A percentile compares a stretch with the other conserved stretches of the same genome.
Conservation (phyloP, 2,797 vertebrate genomes). For the Ambastaia sidthimunki region DNA sequence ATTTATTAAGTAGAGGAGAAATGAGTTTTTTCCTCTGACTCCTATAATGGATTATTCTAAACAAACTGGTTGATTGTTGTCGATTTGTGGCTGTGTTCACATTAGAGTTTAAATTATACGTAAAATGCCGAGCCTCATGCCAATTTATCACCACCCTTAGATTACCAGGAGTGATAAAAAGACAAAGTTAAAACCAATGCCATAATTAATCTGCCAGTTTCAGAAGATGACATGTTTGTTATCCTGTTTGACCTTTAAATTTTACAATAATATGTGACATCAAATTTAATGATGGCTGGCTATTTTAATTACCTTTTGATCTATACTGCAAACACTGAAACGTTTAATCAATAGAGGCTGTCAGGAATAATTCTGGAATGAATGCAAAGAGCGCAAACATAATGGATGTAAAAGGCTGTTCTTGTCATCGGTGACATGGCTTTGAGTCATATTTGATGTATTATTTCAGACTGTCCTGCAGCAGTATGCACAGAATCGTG, state of each 20-base stretch:
- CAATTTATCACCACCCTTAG: slow-evolving; percentile 18
- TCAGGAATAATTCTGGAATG: slow-evolving; percentile 77
- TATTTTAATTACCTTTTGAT: slow-evolving; percentile 83
- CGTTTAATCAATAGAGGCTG: slow-evolving; percentile 77
- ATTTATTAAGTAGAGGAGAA: background rate
- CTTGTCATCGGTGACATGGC: slow-evolving; percentile 20
- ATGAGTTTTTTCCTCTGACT: background rate
- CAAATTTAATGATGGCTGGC: slow-evolving; percentile 74
- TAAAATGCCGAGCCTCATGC: background rate
- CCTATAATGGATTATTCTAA: background rate
- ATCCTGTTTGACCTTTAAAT: slow-evolving; percentile 75
- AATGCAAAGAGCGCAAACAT: slow-evolving; percentile 62
- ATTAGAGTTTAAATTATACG: background rate
- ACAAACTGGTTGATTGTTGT: slow-evolving; percentile 1
- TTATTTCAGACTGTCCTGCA: slow-evolving; percentile 38
- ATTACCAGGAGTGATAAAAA: background rate
- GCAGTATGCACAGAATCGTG: slow-evolving; percentile 16
- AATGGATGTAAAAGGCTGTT: slow-evolving; percentile 14
- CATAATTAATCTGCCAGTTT: slow-evolving; percentile 52
- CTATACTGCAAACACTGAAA: slow-evolving; percentile 81
- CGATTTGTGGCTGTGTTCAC: slow-evolving; percentile 7
- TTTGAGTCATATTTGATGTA: slow-evolving; percentile 20
- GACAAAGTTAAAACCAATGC: slow-evolving; percentile 19
- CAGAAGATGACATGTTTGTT: slow-evolving; percentile 36
- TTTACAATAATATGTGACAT: slow-evolving; percentile 71